Base-by-base conservation (phyloP, 2,888 invertebrate genomes). In the Cataglyphis cursor region DNA sequence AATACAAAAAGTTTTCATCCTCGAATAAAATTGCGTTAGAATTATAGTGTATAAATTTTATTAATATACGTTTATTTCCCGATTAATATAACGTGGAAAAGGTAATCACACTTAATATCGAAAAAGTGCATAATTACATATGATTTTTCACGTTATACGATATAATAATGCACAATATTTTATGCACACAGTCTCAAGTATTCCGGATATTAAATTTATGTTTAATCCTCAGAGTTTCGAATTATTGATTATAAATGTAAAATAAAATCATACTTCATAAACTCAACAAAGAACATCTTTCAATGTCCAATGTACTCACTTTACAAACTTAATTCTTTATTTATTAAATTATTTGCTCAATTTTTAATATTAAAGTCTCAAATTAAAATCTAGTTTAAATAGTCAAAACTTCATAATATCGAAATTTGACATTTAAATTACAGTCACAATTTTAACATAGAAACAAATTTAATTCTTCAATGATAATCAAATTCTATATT, bases 11-110 rank as follows among this genome's bases (percentile, higher is more conserved):
- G 10, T 15, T 65, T 44, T 10, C 28, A 66, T 0, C 18, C 6
- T 76, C 10, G 38, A 66, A 6, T 28, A 28, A 76, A 76, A 15
- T 57, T 57, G 15, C 28, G 1, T 66, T 66, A 51, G 6, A 21
- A 41, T n/a, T 61, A 38, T 24, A n/a, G 41, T 3, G n/a, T 8
- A 3, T 28, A n/a, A n/a, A 51, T 41, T 65, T 12, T 35, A 24
- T 75, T n/a, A 75, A 38, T 24, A 35, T 8, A 51, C 15, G 18
- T 64, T 74, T 74, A 44, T 64, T 74, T 64, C 15, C 18, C 21
- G 48, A 64, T n/a, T 41, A 10, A 64, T 48, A 62, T 12, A 48
- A 74, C 12, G 21, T 21, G 5, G 6, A 74, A 44, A 74, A 73
- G 8, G 0, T 62, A 61, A 31, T 15, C 5, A 62, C 12, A 18